Conservation (phyloP, 2,113 vertebrate species). For the Lepisosteus osseus region DNA sequence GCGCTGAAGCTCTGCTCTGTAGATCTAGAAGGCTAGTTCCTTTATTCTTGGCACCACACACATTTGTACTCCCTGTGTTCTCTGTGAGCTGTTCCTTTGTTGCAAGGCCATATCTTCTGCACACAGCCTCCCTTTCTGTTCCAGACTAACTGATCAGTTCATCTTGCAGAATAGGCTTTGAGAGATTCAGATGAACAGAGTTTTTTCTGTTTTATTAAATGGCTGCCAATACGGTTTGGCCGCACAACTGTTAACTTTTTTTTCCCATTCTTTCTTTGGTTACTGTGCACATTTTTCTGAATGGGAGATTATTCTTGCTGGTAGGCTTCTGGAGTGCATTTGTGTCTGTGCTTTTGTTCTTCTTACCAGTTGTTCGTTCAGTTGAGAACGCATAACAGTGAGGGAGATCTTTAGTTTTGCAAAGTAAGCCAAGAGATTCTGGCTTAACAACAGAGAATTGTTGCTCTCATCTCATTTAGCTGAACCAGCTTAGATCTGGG, state of each 20-base stretch:
- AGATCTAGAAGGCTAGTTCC: neutral
- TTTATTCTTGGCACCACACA: neutral
- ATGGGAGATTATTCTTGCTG: no score
- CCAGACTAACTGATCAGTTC: neutral
- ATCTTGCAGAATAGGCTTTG: neutral
- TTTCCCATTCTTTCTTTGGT: neutral
- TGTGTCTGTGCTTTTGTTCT: no score
- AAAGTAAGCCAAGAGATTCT: no score
- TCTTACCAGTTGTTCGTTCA: no score
- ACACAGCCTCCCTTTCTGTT: neutral
- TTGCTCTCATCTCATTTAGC: no score
- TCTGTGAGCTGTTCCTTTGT: neutral
- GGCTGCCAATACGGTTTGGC: constrained; percentile 3
- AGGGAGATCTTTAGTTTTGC: no score
- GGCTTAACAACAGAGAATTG: no score
- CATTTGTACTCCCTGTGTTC: neutral
- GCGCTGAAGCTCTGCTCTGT: neutral
- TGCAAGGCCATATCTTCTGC: neutral
- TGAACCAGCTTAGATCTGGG: no score
- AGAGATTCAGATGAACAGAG: neutral
- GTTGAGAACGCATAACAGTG: no score
- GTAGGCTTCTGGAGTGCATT: no score
- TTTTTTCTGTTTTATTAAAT: constrained; percentile 13
- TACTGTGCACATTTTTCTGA: neutral
- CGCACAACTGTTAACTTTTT: neutral